These are phyloP conservation scores for Euclidia mi DNA, from an alignment of 2,888 invertebrate genomes.

Conservation along the genomic window DNA sequence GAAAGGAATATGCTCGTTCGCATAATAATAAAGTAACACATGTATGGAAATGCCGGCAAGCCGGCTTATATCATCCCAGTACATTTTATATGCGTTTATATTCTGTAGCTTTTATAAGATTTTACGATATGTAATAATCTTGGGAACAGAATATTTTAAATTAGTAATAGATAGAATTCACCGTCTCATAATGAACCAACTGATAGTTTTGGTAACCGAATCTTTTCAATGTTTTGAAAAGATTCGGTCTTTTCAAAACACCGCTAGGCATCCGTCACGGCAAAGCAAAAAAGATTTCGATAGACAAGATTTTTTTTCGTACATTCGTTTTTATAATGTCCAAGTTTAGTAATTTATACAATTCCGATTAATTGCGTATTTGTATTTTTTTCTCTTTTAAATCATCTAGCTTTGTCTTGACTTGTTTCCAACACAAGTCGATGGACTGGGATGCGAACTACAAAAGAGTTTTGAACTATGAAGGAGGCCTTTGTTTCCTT, in stretches of 20 bases:
- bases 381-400: constrained; percentile 1
- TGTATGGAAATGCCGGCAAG: too few relatives aligned
- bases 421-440: constrained; percentile 2
- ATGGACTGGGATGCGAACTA: constrained; percentile 1
- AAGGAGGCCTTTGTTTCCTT: background rate
- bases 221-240: too few relatives aligned
- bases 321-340: background rate
- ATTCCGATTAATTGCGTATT: constrained; percentile 7
- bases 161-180: background rate
- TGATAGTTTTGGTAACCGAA: too few relatives aligned
- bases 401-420: too few relatives aligned
- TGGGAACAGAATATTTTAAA: too few relatives aligned
- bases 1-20: too few relatives aligned
- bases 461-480: constrained; percentile 3
- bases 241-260: too few relatives aligned
- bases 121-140: too few relatives aligned
- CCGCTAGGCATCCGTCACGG: background rate
- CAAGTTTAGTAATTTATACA: constrained; percentile 10
- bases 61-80: too few relatives aligned
- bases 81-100: too few relatives aligned
- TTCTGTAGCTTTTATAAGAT: too few relatives aligned
- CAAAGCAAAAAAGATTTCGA: background rate
- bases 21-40: too few relatives aligned
- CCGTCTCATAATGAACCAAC: background rate
- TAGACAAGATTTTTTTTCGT: background rate